Evolutionary conservation across 2,888 invertebrate genomes (phyloP), one percentile per base, ranked within the genome.

Genomic region (Eupithecia subfuscata): DNA sequence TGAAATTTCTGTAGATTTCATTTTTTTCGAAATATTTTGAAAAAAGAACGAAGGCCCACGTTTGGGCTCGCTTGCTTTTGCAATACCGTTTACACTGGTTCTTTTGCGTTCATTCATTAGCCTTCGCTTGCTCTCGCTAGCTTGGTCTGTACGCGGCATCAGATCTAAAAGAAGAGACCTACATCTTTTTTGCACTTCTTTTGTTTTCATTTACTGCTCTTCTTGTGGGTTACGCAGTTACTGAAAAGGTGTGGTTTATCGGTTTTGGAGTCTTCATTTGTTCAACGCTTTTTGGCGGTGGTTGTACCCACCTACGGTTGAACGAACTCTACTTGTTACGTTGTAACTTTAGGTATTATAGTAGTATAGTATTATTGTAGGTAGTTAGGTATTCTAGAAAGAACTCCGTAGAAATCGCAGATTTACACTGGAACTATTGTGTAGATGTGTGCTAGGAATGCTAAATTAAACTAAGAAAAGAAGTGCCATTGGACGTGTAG

Each of bases 391-490:
- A 73, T 69, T 69, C 68, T 69, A 43, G 40, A 18, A n/a, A 34
- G 63, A 48, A 69, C 69, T 69, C 64, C 2, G 73, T 69, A 48
- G 69, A 65, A 75, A 69, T 75, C 77, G 18, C 43, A 69, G 77
- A 69, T 77, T 77, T 69, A 75, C 71, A 71, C 70, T 71, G n/a
- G 34, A 18, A 64, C 75, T 71, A 68, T 73, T 73, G 75, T 77
- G 63, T 75, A 60, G 52, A 45, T 73, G 64, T 75, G 77, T 73
- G 75, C 63, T 48, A 37, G 56, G 77, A 77, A 77, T 77, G 56
- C 65, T 60, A 71, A 74, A 73, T 63, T 67, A 37, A 56, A 34
- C 37, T 43, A 22, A 43, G 34, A 67, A 34, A 68, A 68, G 43
- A 14, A 64, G 18, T 60, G 60, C 1, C 12, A 60, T 14, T 60